Conservation (phyloP, 1,140 invertebrate species). For the Acromyrmex charruanus region DNA sequence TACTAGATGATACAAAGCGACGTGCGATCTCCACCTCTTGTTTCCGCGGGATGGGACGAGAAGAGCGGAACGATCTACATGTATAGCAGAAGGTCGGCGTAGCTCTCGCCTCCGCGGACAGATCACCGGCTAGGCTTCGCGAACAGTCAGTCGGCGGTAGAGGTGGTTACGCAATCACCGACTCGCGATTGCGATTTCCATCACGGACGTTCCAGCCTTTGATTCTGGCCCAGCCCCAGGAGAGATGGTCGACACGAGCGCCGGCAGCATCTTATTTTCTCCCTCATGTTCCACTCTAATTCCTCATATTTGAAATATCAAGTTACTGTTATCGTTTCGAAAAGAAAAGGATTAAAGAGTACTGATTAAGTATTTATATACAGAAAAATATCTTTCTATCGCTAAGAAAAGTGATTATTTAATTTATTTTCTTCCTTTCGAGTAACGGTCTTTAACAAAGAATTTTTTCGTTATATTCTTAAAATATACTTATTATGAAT, state of each 20-base stretch:
- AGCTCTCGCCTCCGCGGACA: conserved; percentile 71
- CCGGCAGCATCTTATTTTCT: conserved; percentile 24
- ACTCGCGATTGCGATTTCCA: conserved; percentile 63
- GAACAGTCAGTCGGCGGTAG: conserved; percentile 55
- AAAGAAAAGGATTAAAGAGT: neutral
- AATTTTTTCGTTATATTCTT: too few relatives aligned
- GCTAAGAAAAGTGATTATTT: too few relatives aligned
- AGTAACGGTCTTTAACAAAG: too few relatives aligned
- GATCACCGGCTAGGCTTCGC: conserved; percentile 38
- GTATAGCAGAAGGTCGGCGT: conserved; percentile 69
- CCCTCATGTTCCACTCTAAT: neutral
- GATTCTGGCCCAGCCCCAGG: conserved; percentile 43
- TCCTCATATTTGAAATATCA: neutral
- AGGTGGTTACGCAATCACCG: conserved; percentile 66
- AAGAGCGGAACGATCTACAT: neutral
- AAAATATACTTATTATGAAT: too few relatives aligned
- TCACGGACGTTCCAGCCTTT: conserved; percentile 54
- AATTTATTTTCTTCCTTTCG: too few relatives aligned
- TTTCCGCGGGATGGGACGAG: conserved; percentile 12
- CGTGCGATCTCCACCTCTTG: neutral
- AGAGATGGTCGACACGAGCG: conserved; percentile 29
- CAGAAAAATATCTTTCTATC: too few relatives aligned
- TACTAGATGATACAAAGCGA: conserved; percentile 8
- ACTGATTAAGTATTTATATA: neutral
- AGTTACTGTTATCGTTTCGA: neutral